Evolutionary conservation across 2,113 vertebrate genomes (phyloP), one percentile per base, ranked within the genome.

Genomic region (Phycodurus eques): DNA sequence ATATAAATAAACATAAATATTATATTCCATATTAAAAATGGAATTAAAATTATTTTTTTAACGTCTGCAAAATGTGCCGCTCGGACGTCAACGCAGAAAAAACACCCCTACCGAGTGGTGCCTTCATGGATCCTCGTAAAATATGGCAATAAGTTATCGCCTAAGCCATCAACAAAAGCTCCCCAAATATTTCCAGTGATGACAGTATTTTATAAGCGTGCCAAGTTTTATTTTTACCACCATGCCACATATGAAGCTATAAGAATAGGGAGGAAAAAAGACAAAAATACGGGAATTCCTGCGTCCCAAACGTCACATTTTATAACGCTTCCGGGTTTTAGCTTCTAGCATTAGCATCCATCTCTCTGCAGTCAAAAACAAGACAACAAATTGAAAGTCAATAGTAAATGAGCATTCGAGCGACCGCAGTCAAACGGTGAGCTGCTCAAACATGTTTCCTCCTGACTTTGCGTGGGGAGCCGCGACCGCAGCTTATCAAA

Each of bases 71-170:
- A 27, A 54, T 1, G 51, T 14, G 1, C 2, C 7, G 5, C 3
- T 9, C 35, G 35, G 20, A 54, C 2, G 20, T 42, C 33, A 42
- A n/a, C 17, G 4, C 35, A 17, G 33, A 35, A 22, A 54, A 54
- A n/a, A 54, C 53, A 2, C 8, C 53, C 53, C 51, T 2, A 46
- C 2, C 51, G 9, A 8, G 5, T 42, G 61, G 8, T 42, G 61
- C 61, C 11, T 63, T 42, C 35, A 43, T 2, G 2, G 61, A 11
- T 8, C 19, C 61, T 11, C 61, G 35, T 42, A 63, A 42, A 63
- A n/a, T 43, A 35, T 2, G 1, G 1, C 8, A 1, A 9, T 0
- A 11, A n/a, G 2, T 20, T 1, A 54, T 13, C 17, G 2, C 8
- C 10, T 22, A 11, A 3, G 11, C 5, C 7, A 63, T 2, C 35